Evolutionary conservation across 2,797 vertebrate genomes (phyloP).

Genomic region (Rousettus madagascariensis): DNA sequence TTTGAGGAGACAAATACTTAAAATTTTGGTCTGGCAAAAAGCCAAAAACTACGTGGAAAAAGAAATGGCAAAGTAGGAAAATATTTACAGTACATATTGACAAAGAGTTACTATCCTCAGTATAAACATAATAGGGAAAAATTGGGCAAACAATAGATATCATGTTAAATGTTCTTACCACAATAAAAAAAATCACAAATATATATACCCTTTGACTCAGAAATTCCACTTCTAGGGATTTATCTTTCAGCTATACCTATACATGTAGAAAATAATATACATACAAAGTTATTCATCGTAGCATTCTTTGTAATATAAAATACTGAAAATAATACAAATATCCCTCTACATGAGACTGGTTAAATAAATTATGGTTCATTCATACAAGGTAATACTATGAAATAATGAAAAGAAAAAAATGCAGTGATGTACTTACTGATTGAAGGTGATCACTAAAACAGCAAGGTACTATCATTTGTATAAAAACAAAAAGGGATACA

Average conservation of each 20-base stretch:
- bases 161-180: neutral
- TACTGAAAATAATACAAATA: neutral
- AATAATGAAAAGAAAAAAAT: neutral
- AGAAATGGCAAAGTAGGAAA: slow-evolving; percentile 43
- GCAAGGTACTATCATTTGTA: neutral
- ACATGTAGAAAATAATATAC: neutral
- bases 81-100: slow-evolving; percentile 10
- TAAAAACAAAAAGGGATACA: neutral
- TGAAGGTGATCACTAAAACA: neutral
- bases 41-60: neutral
- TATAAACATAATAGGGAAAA: neutral
- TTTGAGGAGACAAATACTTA: neutral
- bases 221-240: slow-evolving; percentile 36
- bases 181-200: neutral
- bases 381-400: neutral
- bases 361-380: neutral
- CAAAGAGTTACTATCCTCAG: neutral
- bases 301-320: neutral
- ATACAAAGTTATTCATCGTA: slow-evolving; percentile 23
- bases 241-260: neutral
- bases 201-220: neutral
- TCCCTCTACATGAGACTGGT: neutral
- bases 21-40: neutral
- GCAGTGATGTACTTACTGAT: neutral
- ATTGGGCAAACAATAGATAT: neutral